These are phyloP conservation scores for Cephus pulcher DNA, from an alignment of 2,888 invertebrate genomes.

Conservation along the genomic window DNA sequence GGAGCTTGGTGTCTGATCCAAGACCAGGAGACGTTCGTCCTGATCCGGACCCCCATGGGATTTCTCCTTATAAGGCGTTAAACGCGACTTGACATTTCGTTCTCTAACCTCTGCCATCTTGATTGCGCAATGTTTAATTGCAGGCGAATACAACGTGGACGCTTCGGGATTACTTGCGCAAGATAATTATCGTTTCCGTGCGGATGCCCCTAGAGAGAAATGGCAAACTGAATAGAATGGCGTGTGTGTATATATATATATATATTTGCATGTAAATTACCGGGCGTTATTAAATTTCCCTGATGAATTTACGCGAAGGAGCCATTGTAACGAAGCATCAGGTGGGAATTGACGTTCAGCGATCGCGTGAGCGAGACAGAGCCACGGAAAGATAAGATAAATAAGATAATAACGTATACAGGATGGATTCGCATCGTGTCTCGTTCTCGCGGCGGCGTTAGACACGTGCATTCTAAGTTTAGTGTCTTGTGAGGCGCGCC, in stretches of 20 bases:
- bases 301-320: background rate
- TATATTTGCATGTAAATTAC: background rate
- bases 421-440: slow-evolving; percentile 14
- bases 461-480: slow-evolving; percentile 17
- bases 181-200: background rate
- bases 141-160: background rate
- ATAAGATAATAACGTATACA: slow-evolving; percentile 9
- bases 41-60: background rate
- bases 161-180: background rate
- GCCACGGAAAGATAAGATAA: background rate
- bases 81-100: slow-evolving; percentile 7
- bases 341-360: background rate
- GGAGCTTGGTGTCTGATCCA: background rate
- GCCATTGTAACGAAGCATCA: background rate
- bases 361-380: background rate
- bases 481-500: slow-evolving; percentile 20
- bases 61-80: background rate
- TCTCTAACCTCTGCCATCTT: background rate
- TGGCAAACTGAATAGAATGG: background rate
- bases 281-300: background rate
- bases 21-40: background rate
- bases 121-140: slow-evolving; percentile 1
- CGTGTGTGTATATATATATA: too few species aligned
- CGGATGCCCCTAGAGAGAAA: background rate
- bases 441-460: slow-evolving; percentile 4